Percentiles rank a stretch among this genome's conserved stretches.
phyloP scores from a whole-genome alignment of 2,888 invertebrate genomes.

The Plagodis dolabraria region DNA sequence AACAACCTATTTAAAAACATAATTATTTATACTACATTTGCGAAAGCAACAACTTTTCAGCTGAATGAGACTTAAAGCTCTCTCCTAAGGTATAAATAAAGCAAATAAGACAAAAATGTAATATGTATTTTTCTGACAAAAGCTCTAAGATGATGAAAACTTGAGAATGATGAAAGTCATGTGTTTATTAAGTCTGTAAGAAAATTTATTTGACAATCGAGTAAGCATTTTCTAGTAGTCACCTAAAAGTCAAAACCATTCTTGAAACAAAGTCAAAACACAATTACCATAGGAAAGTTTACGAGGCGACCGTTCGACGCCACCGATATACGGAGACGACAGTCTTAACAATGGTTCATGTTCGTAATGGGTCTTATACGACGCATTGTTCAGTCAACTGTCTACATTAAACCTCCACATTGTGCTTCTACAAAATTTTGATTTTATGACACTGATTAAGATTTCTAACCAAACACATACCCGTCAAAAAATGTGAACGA shows the following conservation, averaged over 20 bases:
- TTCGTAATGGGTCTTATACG: slow-evolving; percentile 55
- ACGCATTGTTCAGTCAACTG: slow-evolving; percentile 54
- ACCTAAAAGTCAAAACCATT: slow-evolving; percentile 26
- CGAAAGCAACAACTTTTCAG: too few relatives aligned
- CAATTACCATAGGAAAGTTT: slow-evolving; percentile 44
- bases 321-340: slow-evolving; percentile 44
- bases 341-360: slow-evolving; percentile 54
- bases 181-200: too few relatives aligned
- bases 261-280: slow-evolving; percentile 46
- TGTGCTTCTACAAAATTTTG: slow-evolving; percentile 39
- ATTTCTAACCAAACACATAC: slow-evolving; percentile 33
- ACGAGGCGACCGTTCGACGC: slow-evolving; percentile 47
- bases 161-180: too few relatives aligned
- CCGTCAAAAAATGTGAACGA: slow-evolving; percentile 33
- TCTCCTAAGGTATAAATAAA: too few relatives aligned
- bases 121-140: too few relatives aligned
- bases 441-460: slow-evolving; percentile 47
- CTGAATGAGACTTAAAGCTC: too few relatives aligned
- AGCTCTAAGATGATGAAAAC: too few relatives aligned
- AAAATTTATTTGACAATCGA: too few relatives aligned
- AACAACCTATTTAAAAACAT: slow-evolving; percentile 85
- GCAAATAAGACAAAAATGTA: too few relatives aligned
- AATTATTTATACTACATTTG: too few relatives aligned
- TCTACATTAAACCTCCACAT: slow-evolving; percentile 38
- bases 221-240: slow-evolving; percentile 2